A percentile compares a stretch with the other conserved stretches of the same genome.
phyloP scores from a whole-genome alignment of 1,140 invertebrate genomes.

The Orchesella cincta region DNA sequence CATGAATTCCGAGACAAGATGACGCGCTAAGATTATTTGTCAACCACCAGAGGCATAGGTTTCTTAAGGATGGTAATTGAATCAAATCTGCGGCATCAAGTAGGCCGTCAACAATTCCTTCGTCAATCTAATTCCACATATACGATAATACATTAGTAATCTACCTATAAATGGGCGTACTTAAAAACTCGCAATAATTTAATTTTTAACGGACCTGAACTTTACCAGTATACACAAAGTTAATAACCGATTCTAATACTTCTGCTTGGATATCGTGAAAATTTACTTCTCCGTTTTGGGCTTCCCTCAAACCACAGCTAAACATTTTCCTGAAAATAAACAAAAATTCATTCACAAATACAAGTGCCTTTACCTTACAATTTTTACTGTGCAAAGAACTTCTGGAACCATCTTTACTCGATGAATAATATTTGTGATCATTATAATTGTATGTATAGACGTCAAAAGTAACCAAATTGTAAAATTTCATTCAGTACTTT shows the following conservation, averaged over 20 bases:
- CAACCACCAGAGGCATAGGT: slow-evolving; percentile 62
- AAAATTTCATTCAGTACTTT: too few relatives aligned
- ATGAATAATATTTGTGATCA: too few relatives aligned
- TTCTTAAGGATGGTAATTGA: slow-evolving; percentile 55
- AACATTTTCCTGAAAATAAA: slow-evolving; percentile 53
- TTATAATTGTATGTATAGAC: too few relatives aligned
- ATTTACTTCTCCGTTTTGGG: slow-evolving; percentile 59
- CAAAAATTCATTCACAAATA: too few relatives aligned
- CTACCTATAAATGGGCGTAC: too few relatives aligned
- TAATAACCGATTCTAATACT: slow-evolving; percentile 60
- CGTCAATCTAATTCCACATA: slow-evolving; percentile 57
- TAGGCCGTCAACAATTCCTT: slow-evolving; percentile 61
- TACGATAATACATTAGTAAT: background rate
- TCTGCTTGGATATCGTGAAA: slow-evolving; percentile 62
- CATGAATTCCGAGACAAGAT: slow-evolving; percentile 62
- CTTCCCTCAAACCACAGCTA: slow-evolving; percentile 57
- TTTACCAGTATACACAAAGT: slow-evolving; percentile 62
- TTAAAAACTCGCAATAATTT: background rate
- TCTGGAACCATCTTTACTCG: too few relatives aligned
- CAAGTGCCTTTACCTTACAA: too few relatives aligned
- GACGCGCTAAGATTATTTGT: slow-evolving; percentile 60
- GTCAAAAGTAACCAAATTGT: too few relatives aligned
- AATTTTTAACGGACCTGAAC: slow-evolving; percentile 52
- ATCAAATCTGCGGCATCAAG: slow-evolving; percentile 63
- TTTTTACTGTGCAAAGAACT: too few relatives aligned